These are phyloP conservation scores for Cyanoderma ruficeps DNA, from an alignment of 2,113 vertebrate genomes.

Conservation along the genomic window DNA sequence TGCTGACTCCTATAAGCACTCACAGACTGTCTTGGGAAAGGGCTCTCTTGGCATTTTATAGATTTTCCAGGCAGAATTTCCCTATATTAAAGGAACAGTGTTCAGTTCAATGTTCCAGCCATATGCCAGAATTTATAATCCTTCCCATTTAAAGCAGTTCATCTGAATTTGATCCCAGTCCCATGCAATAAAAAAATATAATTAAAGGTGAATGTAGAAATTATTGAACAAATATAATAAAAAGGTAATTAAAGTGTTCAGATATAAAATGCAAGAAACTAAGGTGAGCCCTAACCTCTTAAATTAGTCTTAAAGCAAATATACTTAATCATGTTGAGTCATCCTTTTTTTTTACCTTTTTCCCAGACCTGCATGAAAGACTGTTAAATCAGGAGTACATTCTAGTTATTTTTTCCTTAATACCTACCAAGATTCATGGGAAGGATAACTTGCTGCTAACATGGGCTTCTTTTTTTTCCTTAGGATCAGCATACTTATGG, in stretches of 20 bases:
- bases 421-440: neutral
- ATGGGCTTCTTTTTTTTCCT: neutral
- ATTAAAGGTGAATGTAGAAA: constrained; percentile 44
- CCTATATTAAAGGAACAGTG: neutral
- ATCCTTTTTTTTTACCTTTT: neutral
- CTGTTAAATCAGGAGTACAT: neutral
- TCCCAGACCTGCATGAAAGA: neutral
- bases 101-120: neutral
- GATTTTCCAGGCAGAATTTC: neutral
- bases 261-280: constrained; percentile 24
- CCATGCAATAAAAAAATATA: constrained; percentile 1
- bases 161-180: neutral
- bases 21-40: neutral
- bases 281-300: neutral
- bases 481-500: neutral
- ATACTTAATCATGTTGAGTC: neutral
- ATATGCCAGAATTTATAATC: neutral
- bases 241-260: constrained; percentile 11
- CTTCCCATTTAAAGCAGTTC: constrained; percentile 1
- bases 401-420: neutral
- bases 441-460: neutral
- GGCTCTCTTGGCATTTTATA: neutral
- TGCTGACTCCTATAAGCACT: neutral
- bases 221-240: constrained; percentile 37
- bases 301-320: neutral